These are phyloP conservation scores for Sebastes baramenuke DNA, from an alignment of 2,797 vertebrate species.

Conservation along the genomic window DNA sequence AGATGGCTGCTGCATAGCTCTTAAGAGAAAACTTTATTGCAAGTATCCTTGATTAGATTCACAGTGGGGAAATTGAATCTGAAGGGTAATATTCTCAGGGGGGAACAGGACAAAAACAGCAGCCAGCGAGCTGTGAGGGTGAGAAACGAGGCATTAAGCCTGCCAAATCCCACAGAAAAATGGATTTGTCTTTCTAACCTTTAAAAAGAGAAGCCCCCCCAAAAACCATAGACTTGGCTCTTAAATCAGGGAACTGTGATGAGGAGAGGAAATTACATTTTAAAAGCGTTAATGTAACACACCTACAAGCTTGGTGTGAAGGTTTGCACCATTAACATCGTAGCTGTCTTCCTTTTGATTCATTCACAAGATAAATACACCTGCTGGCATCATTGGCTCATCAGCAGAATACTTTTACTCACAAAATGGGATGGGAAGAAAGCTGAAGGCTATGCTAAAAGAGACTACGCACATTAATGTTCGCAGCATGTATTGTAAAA, in stretches of 20 bases:
- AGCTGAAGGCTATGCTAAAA: neutral
- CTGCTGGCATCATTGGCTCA: neutral
- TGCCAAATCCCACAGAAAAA: slow-evolving; percentile 34
- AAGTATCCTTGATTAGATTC: slow-evolving; percentile 61
- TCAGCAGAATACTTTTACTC: neutral
- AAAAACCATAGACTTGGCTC: neutral
- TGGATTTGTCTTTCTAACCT: slow-evolving; percentile 12
- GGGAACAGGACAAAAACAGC: slow-evolving; percentile 25
- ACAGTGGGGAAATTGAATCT: slow-evolving; percentile 43
- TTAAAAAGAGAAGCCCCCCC: slow-evolving; percentile 8
- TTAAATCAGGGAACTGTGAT: slow-evolving; percentile 1
- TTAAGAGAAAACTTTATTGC: slow-evolving; percentile 48
- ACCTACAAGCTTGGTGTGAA: slow-evolving; percentile 2
- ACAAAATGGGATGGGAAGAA: neutral
- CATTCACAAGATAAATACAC: slow-evolving; percentile 3
- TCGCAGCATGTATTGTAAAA: neutral
- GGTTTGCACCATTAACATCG: neutral
- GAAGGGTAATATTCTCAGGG: slow-evolving; percentile 51
- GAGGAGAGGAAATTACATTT: slow-evolving; percentile 17
- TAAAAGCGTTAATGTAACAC: slow-evolving; percentile 15
- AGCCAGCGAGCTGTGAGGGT: slow-evolving; percentile 14
- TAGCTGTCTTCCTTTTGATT: neutral
- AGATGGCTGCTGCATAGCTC: slow-evolving; percentile 19
- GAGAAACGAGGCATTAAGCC: slow-evolving; percentile 22
- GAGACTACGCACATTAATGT: neutral